Conservation (phyloP, 1,140 invertebrate species). For the Cydia strobilella region DNA sequence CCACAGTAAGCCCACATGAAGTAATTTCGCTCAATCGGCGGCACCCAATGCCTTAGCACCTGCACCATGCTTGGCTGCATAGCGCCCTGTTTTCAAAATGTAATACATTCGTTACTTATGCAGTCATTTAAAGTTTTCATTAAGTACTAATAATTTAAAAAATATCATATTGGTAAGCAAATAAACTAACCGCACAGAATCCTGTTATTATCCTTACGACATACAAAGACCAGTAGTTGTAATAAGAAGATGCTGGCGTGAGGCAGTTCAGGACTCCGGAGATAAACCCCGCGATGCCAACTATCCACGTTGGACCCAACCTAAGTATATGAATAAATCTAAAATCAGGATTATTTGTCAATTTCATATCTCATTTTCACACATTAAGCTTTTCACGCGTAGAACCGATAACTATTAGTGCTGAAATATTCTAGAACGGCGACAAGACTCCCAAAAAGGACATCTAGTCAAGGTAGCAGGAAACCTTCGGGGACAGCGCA, state of each 20-base stretch:
- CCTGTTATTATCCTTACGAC: constrained; percentile 81
- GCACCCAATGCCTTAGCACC: constrained; percentile 84
- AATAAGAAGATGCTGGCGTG: constrained; percentile 81
- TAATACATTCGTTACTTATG: constrained; percentile 13
- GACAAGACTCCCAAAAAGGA: no score
- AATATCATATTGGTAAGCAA: not conserved
- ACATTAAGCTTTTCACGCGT: no score
- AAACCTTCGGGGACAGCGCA: no score
- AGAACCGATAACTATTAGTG: no score
- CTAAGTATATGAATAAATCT: constrained; percentile 41
- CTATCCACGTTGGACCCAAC: constrained; percentile 81
- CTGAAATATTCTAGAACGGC: no score
- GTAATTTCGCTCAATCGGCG: constrained; percentile 80
- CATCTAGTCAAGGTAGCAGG: no score
- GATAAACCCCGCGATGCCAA: constrained; percentile 83
- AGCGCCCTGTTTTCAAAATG: constrained; percentile 75
- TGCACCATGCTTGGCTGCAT: constrained; percentile 84
- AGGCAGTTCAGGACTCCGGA: constrained; percentile 84
- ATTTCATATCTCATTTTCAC: no score
- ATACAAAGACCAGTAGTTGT: constrained; percentile 81
- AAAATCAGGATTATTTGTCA: not conserved
- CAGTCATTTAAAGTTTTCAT: not conserved
- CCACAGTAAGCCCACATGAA: constrained; percentile 76
- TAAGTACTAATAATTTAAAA: no score
- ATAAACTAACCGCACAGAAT: constrained; percentile 81